phyloP scores from a whole-genome alignment of 2,888 invertebrate genomes.

The Andrena praecox region DNA sequence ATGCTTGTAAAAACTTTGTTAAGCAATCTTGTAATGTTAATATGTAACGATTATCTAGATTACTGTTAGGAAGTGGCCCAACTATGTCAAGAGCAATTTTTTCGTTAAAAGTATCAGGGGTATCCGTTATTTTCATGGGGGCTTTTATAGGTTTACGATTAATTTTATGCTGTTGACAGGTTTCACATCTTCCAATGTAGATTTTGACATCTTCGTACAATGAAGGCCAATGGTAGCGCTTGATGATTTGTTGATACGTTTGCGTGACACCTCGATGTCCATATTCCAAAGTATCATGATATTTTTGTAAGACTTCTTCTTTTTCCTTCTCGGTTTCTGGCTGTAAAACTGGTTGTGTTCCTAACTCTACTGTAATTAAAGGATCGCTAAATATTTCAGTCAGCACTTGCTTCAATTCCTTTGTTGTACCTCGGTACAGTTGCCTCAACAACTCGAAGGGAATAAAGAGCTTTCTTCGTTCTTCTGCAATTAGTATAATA shows the following conservation, averaged over 20 bases:
- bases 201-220: too few relatives aligned
- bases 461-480: too few relatives aligned
- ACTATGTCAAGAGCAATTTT: not conserved
- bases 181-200: not conserved
- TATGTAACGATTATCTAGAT: not conserved
- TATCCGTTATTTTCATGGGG: not conserved
- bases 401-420: not conserved
- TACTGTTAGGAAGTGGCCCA: not conserved
- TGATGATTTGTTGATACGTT: not conserved
- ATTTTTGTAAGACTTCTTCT: not conserved
- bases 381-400: not conserved
- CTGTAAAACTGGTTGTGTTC: not conserved
- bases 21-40: conserved; percentile 5
- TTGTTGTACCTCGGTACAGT: too few relatives aligned
- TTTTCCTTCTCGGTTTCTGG: not conserved
- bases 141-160: not conserved
- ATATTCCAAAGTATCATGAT: not conserved
- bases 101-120: conserved; percentile 4
- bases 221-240: not conserved
- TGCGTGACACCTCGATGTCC: not conserved
- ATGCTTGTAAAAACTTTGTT: conserved; percentile 1
- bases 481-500: too few relatives aligned
- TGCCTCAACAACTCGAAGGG: too few relatives aligned
- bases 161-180: not conserved
- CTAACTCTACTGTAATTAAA: not conserved